Evolutionary conservation across 2,113 vertebrate genomes (phyloP).

Genomic region (Podiceps cristatus): DNA sequence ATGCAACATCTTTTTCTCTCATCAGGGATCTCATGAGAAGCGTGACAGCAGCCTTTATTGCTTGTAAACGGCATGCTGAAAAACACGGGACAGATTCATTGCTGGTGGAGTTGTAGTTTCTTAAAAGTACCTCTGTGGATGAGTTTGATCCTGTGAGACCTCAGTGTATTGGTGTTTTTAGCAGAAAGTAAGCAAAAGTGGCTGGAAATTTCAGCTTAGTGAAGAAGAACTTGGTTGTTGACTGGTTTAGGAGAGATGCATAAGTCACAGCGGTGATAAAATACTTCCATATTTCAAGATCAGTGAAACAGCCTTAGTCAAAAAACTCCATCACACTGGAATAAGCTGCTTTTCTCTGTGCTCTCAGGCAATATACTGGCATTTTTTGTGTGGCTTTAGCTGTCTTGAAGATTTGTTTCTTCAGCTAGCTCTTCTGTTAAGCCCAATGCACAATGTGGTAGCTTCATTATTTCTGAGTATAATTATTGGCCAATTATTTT

Average conservation of each 20-base stretch:
- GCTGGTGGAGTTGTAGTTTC: not conserved
- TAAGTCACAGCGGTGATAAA: not conserved
- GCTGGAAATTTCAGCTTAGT: not conserved
- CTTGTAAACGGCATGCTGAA: slow-evolving; percentile 3
- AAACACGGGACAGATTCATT: not conserved
- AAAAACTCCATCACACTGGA: not conserved
- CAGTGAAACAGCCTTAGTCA: not conserved
- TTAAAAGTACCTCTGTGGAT: not conserved
- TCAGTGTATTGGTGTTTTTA: not conserved
- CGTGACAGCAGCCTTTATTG: slow-evolving; percentile 65
- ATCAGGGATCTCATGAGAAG: slow-evolving; percentile 48
- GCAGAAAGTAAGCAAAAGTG: not conserved
- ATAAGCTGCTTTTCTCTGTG: not conserved
- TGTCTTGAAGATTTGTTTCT: not conserved
- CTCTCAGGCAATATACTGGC: not conserved
- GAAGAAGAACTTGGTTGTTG: not conserved
- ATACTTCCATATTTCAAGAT: not conserved
- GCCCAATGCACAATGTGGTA: not conserved
- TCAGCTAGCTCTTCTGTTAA: not conserved
- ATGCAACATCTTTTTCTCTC: not conserved
- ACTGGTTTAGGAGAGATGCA: not conserved
- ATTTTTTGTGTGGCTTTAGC: not conserved
- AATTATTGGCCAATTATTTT: not conserved
- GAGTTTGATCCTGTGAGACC: not conserved
- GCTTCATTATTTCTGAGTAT: not conserved